Base-by-base conservation (phyloP, 2,888 invertebrate species). In the Cremastinae sp. region DNA sequence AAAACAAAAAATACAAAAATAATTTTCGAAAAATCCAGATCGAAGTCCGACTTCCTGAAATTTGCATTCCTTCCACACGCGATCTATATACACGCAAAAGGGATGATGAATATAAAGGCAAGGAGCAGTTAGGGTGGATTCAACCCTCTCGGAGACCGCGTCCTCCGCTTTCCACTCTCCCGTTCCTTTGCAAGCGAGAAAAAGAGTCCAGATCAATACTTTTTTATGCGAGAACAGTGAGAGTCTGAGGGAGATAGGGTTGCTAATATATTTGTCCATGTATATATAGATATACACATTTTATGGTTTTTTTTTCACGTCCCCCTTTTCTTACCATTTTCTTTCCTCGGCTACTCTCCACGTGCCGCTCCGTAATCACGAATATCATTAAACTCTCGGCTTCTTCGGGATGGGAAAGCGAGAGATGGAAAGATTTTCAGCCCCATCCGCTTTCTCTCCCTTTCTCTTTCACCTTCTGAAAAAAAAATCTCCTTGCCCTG, bases 301-400 rank as follows among this genome's bases (percentile, higher is more conserved):
- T n/a, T n/a, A n/a, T n/a, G n/a, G n/a, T 55, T 53, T 49, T 49
- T 59, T 58, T 80, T 78, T 81, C 75, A 74, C 74, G 79, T 56
- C 75, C 45, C 49, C 68, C 61, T 18, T 22, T 59, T 65, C 28
- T 61, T 70, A 68, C 70, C 71, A 71, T 76, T 78, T 77, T 78
- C 80, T 78, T 79, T 79, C 68, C 61, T 53, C 55, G 49, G 62
- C 79, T 80, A 79, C 83, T 83, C 84, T 84, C 86, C 87, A 87
- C 86, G 89, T 88, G 87, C 86, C 84, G 81, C 45, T 43, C 82
- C 84, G 88, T 89, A 89, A 89, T 89, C 88, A 89, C 89, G 88
- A 89, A 89, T 89, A 89, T 89, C 89, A 89, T 89, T 89, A 89
- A 89, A 89, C 87, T 88, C 88, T 87, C 86, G 86, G 84, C 84